phyloP scores from a whole-genome alignment of 2,113 vertebrate genomes.

The Anolis sagrei region DNA sequence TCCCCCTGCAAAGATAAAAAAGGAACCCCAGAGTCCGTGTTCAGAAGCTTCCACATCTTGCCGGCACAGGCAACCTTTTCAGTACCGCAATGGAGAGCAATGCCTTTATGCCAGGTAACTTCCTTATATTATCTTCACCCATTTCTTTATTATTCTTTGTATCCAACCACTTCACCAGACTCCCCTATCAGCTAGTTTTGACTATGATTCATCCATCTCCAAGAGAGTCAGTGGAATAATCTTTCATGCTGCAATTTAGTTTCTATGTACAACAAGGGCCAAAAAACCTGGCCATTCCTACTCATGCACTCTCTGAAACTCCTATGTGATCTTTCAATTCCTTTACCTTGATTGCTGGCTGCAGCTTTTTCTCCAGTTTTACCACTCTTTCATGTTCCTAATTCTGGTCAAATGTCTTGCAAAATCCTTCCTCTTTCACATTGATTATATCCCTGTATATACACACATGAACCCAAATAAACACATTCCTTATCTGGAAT shows the following conservation, averaged over 20 bases:
- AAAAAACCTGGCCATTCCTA: neutral
- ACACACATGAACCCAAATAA: no score
- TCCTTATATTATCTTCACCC: no score
- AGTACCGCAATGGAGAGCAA: constrained; percentile 88
- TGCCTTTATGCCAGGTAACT: constrained; percentile 95
- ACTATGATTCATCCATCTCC: neutral
- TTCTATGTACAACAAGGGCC: no score
- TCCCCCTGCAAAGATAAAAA: constrained; percentile 93
- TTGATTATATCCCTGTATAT: neutral
- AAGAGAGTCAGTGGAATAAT: neutral
- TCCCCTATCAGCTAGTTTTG: neutral
- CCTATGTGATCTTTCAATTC: neutral
- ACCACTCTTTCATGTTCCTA: neutral
- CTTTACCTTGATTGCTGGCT: neutral
- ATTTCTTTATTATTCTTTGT: neutral
- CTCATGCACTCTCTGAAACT: neutral
- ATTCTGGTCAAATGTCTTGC: neutral
- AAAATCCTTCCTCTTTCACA: neutral
- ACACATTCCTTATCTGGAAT: no score
- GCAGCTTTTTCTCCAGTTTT: neutral
- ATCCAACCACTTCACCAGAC: neutral
- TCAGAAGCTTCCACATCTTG: constrained; percentile 88
- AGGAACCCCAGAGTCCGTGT: constrained; percentile 91
- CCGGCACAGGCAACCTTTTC: constrained; percentile 86
- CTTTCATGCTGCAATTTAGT: no score